Base-by-base conservation (phyloP, 1,140 invertebrate genomes). In the Agrilus planipennis region DNA sequence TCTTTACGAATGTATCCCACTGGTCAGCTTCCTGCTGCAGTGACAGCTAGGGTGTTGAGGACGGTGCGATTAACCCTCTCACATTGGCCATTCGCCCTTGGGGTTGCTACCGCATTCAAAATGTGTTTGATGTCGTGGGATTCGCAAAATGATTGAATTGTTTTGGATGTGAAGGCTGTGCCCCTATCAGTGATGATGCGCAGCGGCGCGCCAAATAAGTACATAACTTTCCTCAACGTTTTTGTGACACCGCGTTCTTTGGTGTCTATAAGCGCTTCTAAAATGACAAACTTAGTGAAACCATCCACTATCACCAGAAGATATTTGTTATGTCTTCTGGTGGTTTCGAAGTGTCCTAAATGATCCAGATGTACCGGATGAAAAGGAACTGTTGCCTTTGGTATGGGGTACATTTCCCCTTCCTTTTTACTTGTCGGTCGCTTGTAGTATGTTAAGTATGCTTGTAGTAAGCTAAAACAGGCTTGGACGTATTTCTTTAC, bases 231-330 rank as follows among this genome's bases (percentile, higher is more conserved):
- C 10, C 10, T 4, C 12, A 41, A 14, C 5, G 5, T 4, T 23
- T 34, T 41, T 3, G 17, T 17, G 12, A 21, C 30, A 0, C 2
- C 2, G 3, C 11, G n/a, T 7, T 29, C 10, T 3, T 11, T 34
- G 2, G 39, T 41, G n/a, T 32, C 15, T 22, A 10, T 19, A 5
- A 41, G 29, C 4, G 28, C 9, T 32, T 41, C 22, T 14, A 41
- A n/a, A 4, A 32, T 5, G 3, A 14, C 15, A 22, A 20, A 60
- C 39, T 59, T 62, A 0, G 49, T 57, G 35, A 51, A 64, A 0
- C 56, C 52, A n/a, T 64, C 61, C 0, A 63, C 39, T 0, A 46
- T 46, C 0, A 60, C 57, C 7, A 64, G 38, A 23, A 40, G 4
- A 20, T 53, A 23, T 43, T 50, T 18, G 43, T 54, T 18, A 50